These are phyloP conservation scores for Microcebus jonahi DNA, from an alignment of 2,113 vertebrate genomes.

Conservation along the genomic window DNA sequence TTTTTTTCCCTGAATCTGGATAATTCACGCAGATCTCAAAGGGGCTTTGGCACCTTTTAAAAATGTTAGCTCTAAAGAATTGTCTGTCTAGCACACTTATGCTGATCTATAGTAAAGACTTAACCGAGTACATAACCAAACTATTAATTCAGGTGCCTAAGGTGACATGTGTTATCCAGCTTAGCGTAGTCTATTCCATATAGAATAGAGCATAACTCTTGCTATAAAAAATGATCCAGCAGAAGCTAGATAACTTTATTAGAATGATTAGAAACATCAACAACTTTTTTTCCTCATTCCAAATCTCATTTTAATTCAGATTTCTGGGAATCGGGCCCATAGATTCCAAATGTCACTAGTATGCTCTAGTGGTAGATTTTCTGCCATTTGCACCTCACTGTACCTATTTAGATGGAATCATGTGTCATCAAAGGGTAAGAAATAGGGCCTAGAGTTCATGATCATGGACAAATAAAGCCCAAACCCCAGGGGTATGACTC, in stretches of 20 bases:
- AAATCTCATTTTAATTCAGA: constrained; percentile 67
- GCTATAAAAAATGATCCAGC: constrained; percentile 51
- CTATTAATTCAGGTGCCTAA: constrained; percentile 84
- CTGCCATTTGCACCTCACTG: neutral
- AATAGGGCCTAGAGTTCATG: neutral
- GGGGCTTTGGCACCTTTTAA: constrained; percentile 79
- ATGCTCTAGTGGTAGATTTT: neutral
- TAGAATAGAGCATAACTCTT: constrained; percentile 63
- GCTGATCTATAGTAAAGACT: constrained; percentile 84
- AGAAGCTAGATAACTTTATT: constrained; percentile 64
- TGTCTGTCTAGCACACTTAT: constrained; percentile 81
- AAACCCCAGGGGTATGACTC: neutral
- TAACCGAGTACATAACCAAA: constrained; percentile 82
- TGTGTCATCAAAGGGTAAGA: neutral
- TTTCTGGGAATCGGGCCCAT: constrained; percentile 65
- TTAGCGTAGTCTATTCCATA: constrained; percentile 72
- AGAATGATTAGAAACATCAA: constrained; percentile 68
- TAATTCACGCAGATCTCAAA: constrained; percentile 80
- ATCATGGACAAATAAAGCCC: neutral
- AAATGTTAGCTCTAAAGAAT: constrained; percentile 82
- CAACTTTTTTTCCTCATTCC: constrained; percentile 54
- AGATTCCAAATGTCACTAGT: constrained; percentile 57
- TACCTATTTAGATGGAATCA: neutral
- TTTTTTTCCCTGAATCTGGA: constrained; percentile 52
- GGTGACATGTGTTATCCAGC: constrained; percentile 81